Evolutionary conservation across 1,140 invertebrate species (phyloP).

Genomic region (Ips nitidus): DNA sequence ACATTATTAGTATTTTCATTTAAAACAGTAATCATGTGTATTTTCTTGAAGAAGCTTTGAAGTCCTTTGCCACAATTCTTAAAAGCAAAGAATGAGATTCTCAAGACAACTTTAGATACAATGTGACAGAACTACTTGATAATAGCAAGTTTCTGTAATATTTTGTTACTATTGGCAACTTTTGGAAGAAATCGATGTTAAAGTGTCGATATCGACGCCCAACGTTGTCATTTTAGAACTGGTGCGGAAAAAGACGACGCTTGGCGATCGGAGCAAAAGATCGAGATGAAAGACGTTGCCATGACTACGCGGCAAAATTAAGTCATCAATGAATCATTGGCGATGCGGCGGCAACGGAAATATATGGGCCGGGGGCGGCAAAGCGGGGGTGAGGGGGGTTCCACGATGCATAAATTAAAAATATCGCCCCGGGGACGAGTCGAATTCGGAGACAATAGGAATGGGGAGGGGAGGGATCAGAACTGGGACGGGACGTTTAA

Average conservation of each 20-base stretch:
- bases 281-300: conserved; percentile 43
- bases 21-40: too few species aligned
- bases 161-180: too few species aligned
- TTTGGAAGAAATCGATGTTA: conserved; percentile 4
- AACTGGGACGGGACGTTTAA: conserved; percentile 12
- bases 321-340: conserved; percentile 52
- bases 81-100: too few species aligned
- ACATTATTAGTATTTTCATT: too few species aligned
- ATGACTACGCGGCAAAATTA: conserved; percentile 48
- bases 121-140: too few species aligned
- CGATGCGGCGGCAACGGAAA: conserved; percentile 44
- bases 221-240: conserved; percentile 8
- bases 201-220: conserved; percentile 11
- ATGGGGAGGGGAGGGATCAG: conserved; percentile 22
- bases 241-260: conserved; percentile 41
- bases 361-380: conserved; percentile 28
- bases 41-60: too few species aligned
- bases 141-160: too few species aligned
- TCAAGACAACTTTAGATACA: too few species aligned
- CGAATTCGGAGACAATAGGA: conserved; percentile 28
- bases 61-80: too few species aligned
- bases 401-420: conserved; percentile 48
- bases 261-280: conserved; percentile 37
- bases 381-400: conserved; percentile 30
- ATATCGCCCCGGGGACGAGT: conserved; percentile 37